Conservation (phyloP, 2,113 vertebrate genomes). For the Orycteropus afer region DNA sequence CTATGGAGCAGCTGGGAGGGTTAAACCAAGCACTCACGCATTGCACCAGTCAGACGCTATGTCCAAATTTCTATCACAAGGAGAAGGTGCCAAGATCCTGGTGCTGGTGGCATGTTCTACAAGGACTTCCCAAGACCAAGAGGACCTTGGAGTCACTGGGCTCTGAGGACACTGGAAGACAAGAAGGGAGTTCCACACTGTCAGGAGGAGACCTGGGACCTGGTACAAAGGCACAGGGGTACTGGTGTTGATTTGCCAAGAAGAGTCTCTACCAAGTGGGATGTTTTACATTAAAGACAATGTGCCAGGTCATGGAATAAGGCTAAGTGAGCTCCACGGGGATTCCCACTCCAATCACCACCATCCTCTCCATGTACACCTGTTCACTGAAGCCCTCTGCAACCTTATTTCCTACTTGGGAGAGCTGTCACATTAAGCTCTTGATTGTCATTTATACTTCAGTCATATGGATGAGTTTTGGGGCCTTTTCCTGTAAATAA, state of each 20-base stretch:
- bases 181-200: fast-evolving
- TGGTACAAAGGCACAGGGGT: not conserved
- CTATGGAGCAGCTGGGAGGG: not conserved
- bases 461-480: not conserved
- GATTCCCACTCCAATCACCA: not conserved
- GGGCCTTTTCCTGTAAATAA: not conserved
- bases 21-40: not conserved
- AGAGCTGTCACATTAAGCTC: not conserved
- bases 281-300: not conserved
- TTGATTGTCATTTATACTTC: fast-evolving
- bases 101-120: fast-evolving
- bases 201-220: not conserved
- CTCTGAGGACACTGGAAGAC: not conserved
- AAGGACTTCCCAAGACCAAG: not conserved
- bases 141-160: not conserved
- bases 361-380: fast-evolving
- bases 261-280: not conserved
- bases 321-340: not conserved
- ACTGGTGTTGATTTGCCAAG: fast-evolving
- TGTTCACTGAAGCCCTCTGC: fast-evolving
- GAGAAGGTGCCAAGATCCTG: not conserved
- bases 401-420: not conserved
- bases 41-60: not conserved
- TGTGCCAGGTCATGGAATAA: not conserved
- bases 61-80: not conserved